A percentile compares a stretch with the other conserved stretches of the same genome.
Evolutionary conservation across 2,888 invertebrate genomes (phyloP).

Genomic region (Stenichneumon culpator): DNA sequence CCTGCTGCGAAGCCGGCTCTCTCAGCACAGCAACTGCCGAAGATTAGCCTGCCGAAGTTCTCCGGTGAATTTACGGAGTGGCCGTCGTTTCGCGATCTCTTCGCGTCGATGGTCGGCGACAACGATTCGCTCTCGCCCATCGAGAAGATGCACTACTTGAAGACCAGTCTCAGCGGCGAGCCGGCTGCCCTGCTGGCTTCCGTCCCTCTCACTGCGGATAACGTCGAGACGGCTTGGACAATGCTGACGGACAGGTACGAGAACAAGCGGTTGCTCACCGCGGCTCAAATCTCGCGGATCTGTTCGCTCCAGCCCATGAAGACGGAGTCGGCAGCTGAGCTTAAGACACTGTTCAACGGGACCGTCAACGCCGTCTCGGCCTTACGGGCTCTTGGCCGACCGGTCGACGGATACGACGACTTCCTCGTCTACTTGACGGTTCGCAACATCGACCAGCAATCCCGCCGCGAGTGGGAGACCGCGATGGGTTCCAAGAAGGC

Average conservation of each 20-base stretch:
- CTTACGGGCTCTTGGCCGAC: background rate
- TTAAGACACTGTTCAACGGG: too few relatives aligned
- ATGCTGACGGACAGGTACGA: too few relatives aligned
- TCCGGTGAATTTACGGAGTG: constrained; percentile 65
- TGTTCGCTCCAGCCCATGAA: too few relatives aligned
- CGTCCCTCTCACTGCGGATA: background rate
- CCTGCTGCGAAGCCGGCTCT: too few relatives aligned
- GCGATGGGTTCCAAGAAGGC: background rate
- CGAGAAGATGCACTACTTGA: constrained; percentile 10
- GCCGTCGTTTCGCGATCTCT: constrained; percentile 66
- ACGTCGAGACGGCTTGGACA: too few relatives aligned
- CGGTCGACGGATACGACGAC: background rate
- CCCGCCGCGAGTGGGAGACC: constrained; percentile 2
- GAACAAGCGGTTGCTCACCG: too few relatives aligned
- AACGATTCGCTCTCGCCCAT: background rate
- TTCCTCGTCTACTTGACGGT: background rate
- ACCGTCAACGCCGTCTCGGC: too few relatives aligned
- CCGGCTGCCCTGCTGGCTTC: background rate
- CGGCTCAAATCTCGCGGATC: too few relatives aligned
- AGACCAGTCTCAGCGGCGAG: background rate
- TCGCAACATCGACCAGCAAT: constrained; percentile 3
- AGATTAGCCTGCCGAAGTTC: constrained; percentile 61
- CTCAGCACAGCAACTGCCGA: constrained; percentile 46
- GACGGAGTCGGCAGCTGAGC: too few relatives aligned
- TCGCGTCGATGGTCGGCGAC: constrained; percentile 57